A percentile compares a stretch with the other conserved stretches of the same genome.
Evolutionary conservation across 2,113 vertebrate genomes (phyloP).

Genomic region (Halcyon malimbica): DNA sequence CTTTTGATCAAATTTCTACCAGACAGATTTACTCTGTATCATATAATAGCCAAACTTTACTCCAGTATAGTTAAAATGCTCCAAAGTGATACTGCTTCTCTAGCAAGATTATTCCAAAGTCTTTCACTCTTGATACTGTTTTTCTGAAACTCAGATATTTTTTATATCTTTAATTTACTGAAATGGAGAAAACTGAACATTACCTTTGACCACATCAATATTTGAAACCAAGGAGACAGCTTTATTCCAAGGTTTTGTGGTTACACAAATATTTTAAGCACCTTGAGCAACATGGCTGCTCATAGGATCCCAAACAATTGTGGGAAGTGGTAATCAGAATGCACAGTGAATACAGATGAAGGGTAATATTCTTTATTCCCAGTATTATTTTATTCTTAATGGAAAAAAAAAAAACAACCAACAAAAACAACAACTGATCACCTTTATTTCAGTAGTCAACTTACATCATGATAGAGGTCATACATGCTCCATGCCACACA

Average conservation of each 20-base stretch:
- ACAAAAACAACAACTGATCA: neutral
- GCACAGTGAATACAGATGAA: neutral
- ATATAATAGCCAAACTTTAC: neutral
- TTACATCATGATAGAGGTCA: neutral
- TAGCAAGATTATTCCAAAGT: neutral
- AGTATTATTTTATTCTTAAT: neutral
- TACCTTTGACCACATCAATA: neutral
- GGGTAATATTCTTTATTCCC: neutral
- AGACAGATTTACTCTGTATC: neutral
- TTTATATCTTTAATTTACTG: neutral
- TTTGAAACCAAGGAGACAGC: neutral
- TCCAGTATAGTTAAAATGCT: neutral
- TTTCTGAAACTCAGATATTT: neutral
- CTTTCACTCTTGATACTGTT: neutral
- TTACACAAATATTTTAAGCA: neutral
- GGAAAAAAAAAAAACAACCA: neutral
- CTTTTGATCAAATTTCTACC: neutral
- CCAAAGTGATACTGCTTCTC: neutral
- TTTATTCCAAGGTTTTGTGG: neutral
- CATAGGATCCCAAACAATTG: neutral
- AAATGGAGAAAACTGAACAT: neutral
- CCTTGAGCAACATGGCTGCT: neutral
- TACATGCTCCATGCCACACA: neutral
- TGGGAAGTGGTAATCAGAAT: neutral
- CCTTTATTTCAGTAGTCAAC: neutral